Percentiles rank a stretch among this genome's conserved stretches.
Evolutionary conservation across 2,113 vertebrate genomes (phyloP).

Genomic region (Poicephalus gulielmi): DNA sequence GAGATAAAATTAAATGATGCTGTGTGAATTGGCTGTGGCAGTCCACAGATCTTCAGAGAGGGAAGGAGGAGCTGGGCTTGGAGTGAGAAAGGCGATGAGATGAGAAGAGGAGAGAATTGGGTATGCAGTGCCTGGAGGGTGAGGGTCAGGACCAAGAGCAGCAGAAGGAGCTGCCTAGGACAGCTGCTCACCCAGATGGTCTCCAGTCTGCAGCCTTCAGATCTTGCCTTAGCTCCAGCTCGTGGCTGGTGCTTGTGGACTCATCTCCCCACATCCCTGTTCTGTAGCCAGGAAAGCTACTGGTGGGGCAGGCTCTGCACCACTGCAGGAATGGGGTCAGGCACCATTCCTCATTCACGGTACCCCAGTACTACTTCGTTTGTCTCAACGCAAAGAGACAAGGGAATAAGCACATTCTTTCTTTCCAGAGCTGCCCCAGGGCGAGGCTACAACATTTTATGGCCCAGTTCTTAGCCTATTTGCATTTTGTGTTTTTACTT

Average conservation of each 20-base stretch:
- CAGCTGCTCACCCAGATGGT: constrained; percentile 62
- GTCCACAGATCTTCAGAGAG: not conserved
- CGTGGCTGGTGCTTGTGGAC: not conserved
- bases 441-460: constrained; percentile 39
- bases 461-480: constrained; percentile 59
- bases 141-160: constrained; percentile 51
- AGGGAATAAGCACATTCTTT: not conserved
- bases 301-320: not conserved
- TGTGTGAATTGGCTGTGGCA: not conserved
- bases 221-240: constrained; percentile 14
- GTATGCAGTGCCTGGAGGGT: constrained; percentile 48
- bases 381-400: not conserved
- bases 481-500: constrained; percentile 56
- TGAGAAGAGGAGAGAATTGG: not conserved
- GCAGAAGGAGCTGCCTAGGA: constrained; percentile 54
- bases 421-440: not conserved
- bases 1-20: not conserved
- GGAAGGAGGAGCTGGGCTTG: not conserved
- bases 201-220: constrained; percentile 16
- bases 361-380: not conserved
- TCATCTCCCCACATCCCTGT: not conserved
- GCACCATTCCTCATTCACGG: not conserved
- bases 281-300: not conserved
- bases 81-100: constrained; percentile 5
- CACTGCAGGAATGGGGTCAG: not conserved